A percentile compares a stretch with the other conserved stretches of the same genome.
Conservation (phyloP, 2,888 invertebrate genomes). For the Teleiodes luculella region DNA sequence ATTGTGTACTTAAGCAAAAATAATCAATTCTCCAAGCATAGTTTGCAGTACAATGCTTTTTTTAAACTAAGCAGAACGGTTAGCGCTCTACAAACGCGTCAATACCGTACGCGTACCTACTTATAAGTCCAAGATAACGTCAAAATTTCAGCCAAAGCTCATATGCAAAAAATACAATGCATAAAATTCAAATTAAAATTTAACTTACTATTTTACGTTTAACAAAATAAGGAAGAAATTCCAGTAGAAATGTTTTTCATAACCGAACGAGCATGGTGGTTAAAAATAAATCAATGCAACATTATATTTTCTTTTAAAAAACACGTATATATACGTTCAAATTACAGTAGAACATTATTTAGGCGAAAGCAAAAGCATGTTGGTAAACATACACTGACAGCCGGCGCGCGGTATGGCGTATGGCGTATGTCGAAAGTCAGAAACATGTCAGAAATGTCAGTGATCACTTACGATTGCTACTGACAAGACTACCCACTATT, state of each 20-base stretch:
- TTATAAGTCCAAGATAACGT: too few relatives aligned
- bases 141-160: not conserved
- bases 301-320: not conserved
- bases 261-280: too few relatives aligned
- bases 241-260: too few relatives aligned
- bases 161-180: not conserved
- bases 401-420: too few relatives aligned
- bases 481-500: constrained; percentile 11
- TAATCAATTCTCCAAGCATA: constrained; percentile 36
- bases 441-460: constrained; percentile 34
- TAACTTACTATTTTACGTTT: too few relatives aligned
- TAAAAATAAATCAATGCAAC: not conserved
- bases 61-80: too few relatives aligned
- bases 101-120: too few relatives aligned
- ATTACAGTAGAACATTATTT: constrained; percentile 23
- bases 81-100: too few relatives aligned
- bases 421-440: constrained; percentile 33
- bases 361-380: constrained; percentile 25
- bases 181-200: too few relatives aligned
- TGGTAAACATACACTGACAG: constrained; percentile 28
- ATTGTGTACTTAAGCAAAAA: constrained; percentile 11
- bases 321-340: not conserved
- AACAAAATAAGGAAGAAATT: too few relatives aligned
- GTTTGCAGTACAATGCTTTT: too few relatives aligned
- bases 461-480: constrained; percentile 20